Conservation (phyloP, 2,113 vertebrate species). For the Acrocephalus arundinaceus region DNA sequence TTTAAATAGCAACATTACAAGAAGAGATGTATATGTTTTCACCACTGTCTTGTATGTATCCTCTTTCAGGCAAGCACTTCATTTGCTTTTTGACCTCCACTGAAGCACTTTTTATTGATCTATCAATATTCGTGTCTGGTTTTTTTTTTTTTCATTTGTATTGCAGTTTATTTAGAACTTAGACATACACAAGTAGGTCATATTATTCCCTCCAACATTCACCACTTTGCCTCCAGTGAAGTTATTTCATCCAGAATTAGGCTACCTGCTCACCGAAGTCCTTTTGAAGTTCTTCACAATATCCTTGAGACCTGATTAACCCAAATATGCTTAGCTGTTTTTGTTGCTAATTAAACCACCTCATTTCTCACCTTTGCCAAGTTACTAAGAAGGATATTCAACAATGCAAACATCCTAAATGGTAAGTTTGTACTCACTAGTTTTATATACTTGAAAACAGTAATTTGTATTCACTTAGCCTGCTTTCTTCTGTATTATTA, state of each 20-base stretch:
- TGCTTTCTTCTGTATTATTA: neutral
- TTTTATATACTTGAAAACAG: neutral
- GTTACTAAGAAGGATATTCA: neutral
- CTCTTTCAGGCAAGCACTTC: neutral
- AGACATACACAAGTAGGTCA: neutral
- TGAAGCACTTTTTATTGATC: neutral
- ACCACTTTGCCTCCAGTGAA: neutral
- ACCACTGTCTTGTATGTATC: neutral
- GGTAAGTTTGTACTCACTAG: neutral
- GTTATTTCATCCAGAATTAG: neutral
- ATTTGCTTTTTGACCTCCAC: neutral
- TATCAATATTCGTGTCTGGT: neutral
- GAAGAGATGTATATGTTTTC: neutral
- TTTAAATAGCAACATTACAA: neutral
- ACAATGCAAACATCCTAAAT: neutral
- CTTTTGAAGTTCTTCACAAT: constrained; percentile 28
- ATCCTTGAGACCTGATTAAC: constrained; percentile 33
- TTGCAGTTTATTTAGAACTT: neutral
- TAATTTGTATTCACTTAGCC: neutral
- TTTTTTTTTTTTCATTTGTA: neutral
- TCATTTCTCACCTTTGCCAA: neutral
- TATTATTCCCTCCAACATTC: neutral
- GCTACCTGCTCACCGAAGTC: neutral
- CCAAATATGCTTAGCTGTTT: constrained; percentile 8
- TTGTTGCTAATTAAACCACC: neutral